Conservation (phyloP, 2,113 vertebrate genomes). For the Pogona vitticeps region DNA sequence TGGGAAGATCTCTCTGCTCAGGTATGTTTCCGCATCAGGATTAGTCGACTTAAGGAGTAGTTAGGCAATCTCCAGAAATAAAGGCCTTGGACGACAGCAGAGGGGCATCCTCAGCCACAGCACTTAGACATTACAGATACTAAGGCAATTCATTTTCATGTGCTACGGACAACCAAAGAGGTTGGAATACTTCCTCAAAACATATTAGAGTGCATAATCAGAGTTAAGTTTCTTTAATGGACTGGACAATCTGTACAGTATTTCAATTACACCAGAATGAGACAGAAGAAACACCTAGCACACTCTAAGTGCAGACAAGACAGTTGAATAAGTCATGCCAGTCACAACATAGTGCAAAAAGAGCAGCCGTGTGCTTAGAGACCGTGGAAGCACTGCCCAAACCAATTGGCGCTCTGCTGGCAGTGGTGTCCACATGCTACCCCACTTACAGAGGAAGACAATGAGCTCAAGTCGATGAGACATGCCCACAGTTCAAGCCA, state of each 20-base stretch:
- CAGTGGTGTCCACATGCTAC: too few species aligned
- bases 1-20: too few species aligned
- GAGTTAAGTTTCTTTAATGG: constrained; percentile 35
- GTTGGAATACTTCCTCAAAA: constrained; percentile 55
- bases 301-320: too few species aligned
- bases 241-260: not conserved
- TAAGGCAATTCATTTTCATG: constrained; percentile 57
- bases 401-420: too few species aligned
- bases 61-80: constrained; percentile 47
- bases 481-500: too few species aligned
- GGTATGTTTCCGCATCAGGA: too few species aligned
- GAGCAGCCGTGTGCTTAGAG: too few species aligned
- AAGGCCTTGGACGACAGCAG: constrained; percentile 42
- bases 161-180: constrained; percentile 59
- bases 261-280: not conserved
- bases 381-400: too few species aligned
- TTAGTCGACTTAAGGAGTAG: constrained; percentile 46
- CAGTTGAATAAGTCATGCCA: too few species aligned
- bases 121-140: constrained; percentile 51
- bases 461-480: too few species aligned
- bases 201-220: constrained; percentile 31
- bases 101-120: constrained; percentile 43
- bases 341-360: not conserved
- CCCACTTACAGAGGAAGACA: too few species aligned
- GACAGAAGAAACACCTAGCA: too few species aligned